Evolutionary conservation across 2,113 vertebrate species (phyloP).

Genomic region (Thalassoma bifasciatum): DNA sequence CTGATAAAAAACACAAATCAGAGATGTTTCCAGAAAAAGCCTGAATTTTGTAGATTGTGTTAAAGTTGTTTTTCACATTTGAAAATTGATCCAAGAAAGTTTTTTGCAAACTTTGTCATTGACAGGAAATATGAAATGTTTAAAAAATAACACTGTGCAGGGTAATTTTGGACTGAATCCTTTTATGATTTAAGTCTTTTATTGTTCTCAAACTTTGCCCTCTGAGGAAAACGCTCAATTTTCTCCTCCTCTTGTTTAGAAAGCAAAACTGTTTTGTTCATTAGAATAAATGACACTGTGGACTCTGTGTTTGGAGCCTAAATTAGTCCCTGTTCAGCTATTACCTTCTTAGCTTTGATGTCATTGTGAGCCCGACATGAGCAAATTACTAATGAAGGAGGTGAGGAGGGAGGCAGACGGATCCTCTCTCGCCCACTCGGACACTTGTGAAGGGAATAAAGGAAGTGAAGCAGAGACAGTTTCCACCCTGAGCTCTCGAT

Average conservation of each 20-base stretch:
- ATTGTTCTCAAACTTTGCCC: slow-evolving; percentile 21
- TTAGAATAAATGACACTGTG: slow-evolving; percentile 35
- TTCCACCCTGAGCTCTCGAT: slow-evolving; percentile 22
- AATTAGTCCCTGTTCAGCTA: slow-evolving; percentile 31
- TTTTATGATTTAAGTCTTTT: slow-evolving; percentile 29
- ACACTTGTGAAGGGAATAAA: slow-evolving; percentile 23
- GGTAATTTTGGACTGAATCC: background rate
- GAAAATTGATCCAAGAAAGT: no score
- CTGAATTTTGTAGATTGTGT: no score
- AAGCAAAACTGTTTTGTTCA: slow-evolving; percentile 14
- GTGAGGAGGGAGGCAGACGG: slow-evolving; percentile 16
- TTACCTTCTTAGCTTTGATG: slow-evolving; percentile 41
- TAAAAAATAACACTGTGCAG: no score
- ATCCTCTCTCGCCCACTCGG: slow-evolving; percentile 18
- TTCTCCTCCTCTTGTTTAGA: slow-evolving; percentile 32
- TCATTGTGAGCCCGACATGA: slow-evolving; percentile 13
- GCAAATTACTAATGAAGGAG: slow-evolving; percentile 36
- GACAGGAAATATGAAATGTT: no score
- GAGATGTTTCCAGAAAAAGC: no score
- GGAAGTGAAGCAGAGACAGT: slow-evolving; percentile 24
- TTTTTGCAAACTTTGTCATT: no score
- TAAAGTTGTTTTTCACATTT: no score
- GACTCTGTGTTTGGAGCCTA: slow-evolving; percentile 29
- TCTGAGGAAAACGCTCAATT: background rate
- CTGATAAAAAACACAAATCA: no score